These are phyloP conservation scores for Frieseomelitta varia DNA, from an alignment of 1,140 invertebrate genomes.

Conservation along the genomic window DNA sequence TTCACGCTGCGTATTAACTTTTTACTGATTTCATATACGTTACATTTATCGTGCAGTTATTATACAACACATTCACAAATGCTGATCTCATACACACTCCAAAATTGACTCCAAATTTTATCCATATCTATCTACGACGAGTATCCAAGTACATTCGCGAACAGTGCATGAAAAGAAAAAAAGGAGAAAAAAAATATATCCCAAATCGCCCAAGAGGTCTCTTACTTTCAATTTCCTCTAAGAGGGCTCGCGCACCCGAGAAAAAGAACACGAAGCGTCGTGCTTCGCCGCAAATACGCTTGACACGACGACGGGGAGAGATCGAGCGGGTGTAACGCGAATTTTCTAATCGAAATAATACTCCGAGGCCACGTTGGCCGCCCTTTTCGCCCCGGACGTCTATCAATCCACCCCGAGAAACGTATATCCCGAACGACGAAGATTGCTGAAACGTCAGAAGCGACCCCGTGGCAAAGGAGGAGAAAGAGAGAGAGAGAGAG, in stretches of 20 bases:
- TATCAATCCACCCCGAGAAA: conserved; percentile 16
- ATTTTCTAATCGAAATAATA: conserved; percentile 37
- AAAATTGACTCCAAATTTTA: no score
- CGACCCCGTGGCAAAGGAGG: conserved; percentile 53
- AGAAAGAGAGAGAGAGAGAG: no score
- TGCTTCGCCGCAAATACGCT: neutral
- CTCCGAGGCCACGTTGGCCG: conserved; percentile 35
- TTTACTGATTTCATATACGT: no score
- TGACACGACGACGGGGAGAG: neutral
- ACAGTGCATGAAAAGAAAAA: no score
- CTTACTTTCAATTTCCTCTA: conserved; percentile 17
- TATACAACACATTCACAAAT: no score
- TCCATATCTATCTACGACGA: no score
- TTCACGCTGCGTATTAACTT: no score
- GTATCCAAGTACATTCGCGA: neutral
- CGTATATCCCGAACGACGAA: conserved; percentile 37
- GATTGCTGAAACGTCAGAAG: conserved; percentile 64
- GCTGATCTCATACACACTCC: no score
- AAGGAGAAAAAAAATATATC: neutral
- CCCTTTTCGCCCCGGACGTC: neutral
- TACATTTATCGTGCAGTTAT: no score
- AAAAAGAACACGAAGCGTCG: neutral
- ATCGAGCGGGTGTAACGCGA: conserved; percentile 27
- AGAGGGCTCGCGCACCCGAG: neutral
- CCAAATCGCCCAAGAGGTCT: neutral